These are phyloP conservation scores for Pica pica DNA, from an alignment of 2,113 vertebrate species.

Conservation along the genomic window DNA sequence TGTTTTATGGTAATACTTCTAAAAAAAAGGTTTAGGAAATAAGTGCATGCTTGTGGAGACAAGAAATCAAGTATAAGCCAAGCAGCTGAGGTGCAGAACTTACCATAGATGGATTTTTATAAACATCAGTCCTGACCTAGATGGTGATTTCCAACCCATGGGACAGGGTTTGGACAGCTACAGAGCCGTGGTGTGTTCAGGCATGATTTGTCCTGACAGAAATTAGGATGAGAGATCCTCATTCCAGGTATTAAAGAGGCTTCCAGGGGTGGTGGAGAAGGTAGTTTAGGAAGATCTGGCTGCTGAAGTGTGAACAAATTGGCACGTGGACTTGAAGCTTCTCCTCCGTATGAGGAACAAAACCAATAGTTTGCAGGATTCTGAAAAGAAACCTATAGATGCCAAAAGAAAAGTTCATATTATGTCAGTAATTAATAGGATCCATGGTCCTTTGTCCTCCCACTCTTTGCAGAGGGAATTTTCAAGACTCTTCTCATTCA, in stretches of 20 bases:
- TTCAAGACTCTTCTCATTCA: not conserved
- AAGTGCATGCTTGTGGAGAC: not conserved
- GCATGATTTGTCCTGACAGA: not conserved
- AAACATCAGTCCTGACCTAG: not conserved
- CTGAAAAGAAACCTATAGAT: not conserved
- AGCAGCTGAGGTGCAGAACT: not conserved
- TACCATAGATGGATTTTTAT: not conserved
- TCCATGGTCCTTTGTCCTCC: not conserved
- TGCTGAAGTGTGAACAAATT: not conserved
- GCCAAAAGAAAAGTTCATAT: not conserved
- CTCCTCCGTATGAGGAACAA: not conserved
- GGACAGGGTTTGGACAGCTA: not conserved
- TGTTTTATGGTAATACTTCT: not conserved
- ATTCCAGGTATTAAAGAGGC: not conserved
- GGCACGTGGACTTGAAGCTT: not conserved
- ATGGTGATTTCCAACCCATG: not conserved
- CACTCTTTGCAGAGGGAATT: not conserved
- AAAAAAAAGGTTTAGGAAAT: not conserved
- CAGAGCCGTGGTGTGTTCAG: not conserved
- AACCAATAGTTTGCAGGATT: not conserved
- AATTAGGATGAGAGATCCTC: not conserved
- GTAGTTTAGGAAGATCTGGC: not conserved
- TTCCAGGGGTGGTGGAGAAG: not conserved
- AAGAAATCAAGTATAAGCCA: not conserved
- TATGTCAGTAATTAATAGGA: not conserved